Evolutionary conservation across 2,888 invertebrate species (phyloP), one percentile per base, ranked within the genome.

Genomic region (Asteroscopus sphinx): DNA sequence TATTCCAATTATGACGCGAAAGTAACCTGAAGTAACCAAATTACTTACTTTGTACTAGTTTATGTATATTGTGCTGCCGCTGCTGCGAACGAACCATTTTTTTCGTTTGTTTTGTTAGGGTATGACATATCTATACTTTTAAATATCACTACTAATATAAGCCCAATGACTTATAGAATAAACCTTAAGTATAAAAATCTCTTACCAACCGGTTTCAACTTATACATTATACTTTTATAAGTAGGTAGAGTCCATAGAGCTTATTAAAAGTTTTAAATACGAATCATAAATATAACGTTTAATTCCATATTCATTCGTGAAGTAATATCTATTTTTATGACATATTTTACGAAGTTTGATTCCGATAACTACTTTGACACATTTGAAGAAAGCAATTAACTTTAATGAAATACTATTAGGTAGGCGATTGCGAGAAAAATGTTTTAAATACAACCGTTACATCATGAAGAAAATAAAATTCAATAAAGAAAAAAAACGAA

Each of bases 331-430:
- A 35, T 28, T 63, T 45, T 63, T 63, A 42, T 28, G 36, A 46
- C 33, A 16, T 21, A 21, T 21, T 21, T 21, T 21, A 21, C 6
- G 21, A 21, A 21, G 5, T 30, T 37, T 0, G 7, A 49, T 49
- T 44, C 28, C 37, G 12, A 36, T 56, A 28, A 32, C 9, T 12
- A 46, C 49, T 12, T 25, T 32, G 15, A 40, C 44, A 39, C 44
- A n/a, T 51, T 42, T 35, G 6, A 17, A 45, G 17, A 64, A 65
- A 52, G 17, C 46, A 42, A 65, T 64, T 52, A 42, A 44, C 33
- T 64, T 33, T 41, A 57, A 57, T 56, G 36, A 41, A 63, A 49
- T 41, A 6, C 33, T 36, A 35, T 57, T 46, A 41, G 7, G 26
- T 39, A 46, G 8, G n/a, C 17, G 35, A 32, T 62, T 55, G 55